phyloP scores from a whole-genome alignment of 1,140 invertebrate species.

The Papilio aristodemus region DNA sequence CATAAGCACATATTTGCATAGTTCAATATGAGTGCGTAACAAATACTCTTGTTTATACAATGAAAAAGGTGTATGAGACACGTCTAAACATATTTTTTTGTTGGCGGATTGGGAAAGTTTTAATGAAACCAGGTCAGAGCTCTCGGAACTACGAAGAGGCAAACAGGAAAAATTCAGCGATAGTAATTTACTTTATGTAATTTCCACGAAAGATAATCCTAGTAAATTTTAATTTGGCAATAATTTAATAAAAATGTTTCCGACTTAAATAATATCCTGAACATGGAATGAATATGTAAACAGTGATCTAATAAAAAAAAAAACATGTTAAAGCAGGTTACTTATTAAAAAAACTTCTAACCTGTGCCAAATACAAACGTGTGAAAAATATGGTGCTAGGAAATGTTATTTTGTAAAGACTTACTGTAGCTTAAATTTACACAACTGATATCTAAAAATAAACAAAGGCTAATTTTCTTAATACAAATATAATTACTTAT shows the following conservation, averaged over 20 bases:
- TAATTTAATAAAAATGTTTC: neutral
- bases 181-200: neutral
- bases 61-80: neutral
- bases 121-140: neutral
- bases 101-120: neutral
- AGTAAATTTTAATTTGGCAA: neutral
- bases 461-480: neutral
- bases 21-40: neutral
- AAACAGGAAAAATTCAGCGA: neutral
- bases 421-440: no score
- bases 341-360: no score
- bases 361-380: no score
- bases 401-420: no score
- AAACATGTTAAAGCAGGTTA: no score
- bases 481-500: neutral
- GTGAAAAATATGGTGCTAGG: no score
- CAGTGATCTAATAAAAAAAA: no score
- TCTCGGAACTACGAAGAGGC: neutral
- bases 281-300: no score
- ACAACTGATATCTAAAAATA: neutral
- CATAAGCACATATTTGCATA: neutral
- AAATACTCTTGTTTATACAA: neutral
- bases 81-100: neutral
- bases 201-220: neutral
- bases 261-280: no score